phyloP scores from a whole-genome alignment of 2,113 vertebrate species.

The Tachysurus fulvidraco region DNA sequence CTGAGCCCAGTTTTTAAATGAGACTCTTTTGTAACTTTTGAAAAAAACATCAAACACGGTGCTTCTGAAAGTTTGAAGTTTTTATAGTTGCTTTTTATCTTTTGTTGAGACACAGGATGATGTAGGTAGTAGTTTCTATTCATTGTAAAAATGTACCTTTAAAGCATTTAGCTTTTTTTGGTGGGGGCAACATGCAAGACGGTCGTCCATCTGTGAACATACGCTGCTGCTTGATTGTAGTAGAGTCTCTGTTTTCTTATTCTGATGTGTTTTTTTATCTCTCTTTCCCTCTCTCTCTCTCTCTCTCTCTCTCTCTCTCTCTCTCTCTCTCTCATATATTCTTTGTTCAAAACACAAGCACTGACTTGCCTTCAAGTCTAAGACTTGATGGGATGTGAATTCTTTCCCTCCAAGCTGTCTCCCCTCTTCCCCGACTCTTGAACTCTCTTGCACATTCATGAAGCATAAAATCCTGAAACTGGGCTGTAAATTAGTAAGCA shows the following conservation, averaged over 20 bases:
- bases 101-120: slow-evolving; percentile 23
- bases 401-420: slow-evolving; percentile 22
- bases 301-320: slow-evolving; percentile 1
- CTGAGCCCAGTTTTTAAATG: slow-evolving; percentile 30
- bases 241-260: neutral
- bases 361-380: slow-evolving; percentile 38
- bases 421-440: neutral
- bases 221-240: neutral
- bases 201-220: neutral
- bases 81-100: slow-evolving; percentile 40
- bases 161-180: neutral
- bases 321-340: neutral
- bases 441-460: neutral
- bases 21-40: slow-evolving; percentile 19
- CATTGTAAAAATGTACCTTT: neutral
- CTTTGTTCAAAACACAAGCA: slow-evolving; percentile 31
- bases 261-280: neutral
- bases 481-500: neutral
- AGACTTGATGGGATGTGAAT: slow-evolving; percentile 36
- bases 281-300: neutral
- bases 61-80: slow-evolving; percentile 38
- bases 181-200: neutral
- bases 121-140: slow-evolving; percentile 30
- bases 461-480: neutral
- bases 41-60: slow-evolving; percentile 34